Base-by-base conservation (phyloP, 2,113 vertebrate genomes). In the Eptesicus fuscus region DNA sequence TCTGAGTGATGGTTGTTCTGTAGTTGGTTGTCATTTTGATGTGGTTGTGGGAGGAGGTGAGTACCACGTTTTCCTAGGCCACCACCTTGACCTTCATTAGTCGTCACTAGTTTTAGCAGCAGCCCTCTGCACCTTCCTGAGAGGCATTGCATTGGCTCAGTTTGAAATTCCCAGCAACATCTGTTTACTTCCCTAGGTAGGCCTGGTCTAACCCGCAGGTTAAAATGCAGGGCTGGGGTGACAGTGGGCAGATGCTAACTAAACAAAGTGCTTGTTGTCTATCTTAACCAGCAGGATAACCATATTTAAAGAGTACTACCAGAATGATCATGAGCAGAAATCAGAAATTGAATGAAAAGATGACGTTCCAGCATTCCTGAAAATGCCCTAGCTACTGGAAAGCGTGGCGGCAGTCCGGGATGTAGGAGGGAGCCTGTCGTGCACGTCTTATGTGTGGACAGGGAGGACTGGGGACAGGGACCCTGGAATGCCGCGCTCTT, bases 131-230 rank as follows among this genome's bases (percentile, higher is more conserved):
- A 53, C 20, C 63, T 67, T 83, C 40, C 77, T 13, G 5, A 67
- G 88, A 76, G 65, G 7, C 9, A 10, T 47, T 67, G 37, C 25
- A 18, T 49, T 78, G 82, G 44, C 61, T 88, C 56, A 77, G 25
- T 91, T 96, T 56, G 74, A 28, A 49, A 97, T 96, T 96, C 88
- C 32, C 80, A 7, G n/a, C 95, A 37, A 59, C 65, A 37, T 0
- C 0, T 8, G 77, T 47, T 69, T 5, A 23, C 0, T 53, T 40
- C n/a, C 9, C 79, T 90, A 13, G 35, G 85, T 74, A 87, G n/a
- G 28, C 13, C 14, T 59, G 28, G 32, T 93, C 49, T 70, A 12
- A 30, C 9, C 9, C 1, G 1, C 83, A 44, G 40, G 40, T 87
- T 82, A 42, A 82, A 82, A 83, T 74, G 40, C 47, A 25, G 42